phyloP scores from a whole-genome alignment of 2,888 invertebrate genomes.

The Seira ritae region DNA sequence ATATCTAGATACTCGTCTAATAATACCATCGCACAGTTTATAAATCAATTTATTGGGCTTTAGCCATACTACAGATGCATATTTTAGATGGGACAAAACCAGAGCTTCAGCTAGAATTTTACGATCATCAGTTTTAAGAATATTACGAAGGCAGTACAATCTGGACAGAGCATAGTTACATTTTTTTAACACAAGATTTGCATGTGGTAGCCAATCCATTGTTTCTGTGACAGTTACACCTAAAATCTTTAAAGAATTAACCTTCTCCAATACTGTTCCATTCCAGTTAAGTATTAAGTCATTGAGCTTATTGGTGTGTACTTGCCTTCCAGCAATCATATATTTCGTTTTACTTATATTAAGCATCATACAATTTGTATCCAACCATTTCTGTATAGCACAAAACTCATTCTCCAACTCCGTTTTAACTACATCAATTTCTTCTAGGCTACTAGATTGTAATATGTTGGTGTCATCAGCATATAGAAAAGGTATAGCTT shows the following conservation, averaged over 20 bases:
- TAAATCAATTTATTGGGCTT: background rate
- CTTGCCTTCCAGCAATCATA: constrained; percentile 36
- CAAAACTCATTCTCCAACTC: constrained; percentile 26
- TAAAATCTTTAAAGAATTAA: constrained; percentile 1
- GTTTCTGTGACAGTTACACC: constrained; percentile 18
- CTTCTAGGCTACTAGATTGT: background rate
- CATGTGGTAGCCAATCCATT: constrained; percentile 10
- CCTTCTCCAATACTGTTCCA: background rate
- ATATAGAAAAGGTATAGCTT: constrained; percentile 30
- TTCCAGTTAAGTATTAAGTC: background rate
- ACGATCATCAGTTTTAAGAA: background rate
- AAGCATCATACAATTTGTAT: constrained; percentile 39
- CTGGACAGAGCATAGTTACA: background rate
- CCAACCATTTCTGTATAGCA: constrained; percentile 31
- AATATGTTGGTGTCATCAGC: constrained; percentile 49
- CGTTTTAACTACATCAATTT: constrained; percentile 14
- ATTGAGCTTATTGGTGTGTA: background rate
- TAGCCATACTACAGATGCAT: constrained; percentile 29
- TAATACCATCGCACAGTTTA: background rate
- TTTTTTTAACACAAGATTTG: background rate
- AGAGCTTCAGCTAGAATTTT: constrained; percentile 23
- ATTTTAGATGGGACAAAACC: constrained; percentile 3
- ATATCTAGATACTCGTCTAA: background rate
- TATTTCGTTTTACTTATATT: constrained; percentile 48
- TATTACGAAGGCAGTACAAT: background rate